phyloP scores from a whole-genome alignment of 2,113 vertebrate species.

The Periophthalmodon schlosseri region DNA sequence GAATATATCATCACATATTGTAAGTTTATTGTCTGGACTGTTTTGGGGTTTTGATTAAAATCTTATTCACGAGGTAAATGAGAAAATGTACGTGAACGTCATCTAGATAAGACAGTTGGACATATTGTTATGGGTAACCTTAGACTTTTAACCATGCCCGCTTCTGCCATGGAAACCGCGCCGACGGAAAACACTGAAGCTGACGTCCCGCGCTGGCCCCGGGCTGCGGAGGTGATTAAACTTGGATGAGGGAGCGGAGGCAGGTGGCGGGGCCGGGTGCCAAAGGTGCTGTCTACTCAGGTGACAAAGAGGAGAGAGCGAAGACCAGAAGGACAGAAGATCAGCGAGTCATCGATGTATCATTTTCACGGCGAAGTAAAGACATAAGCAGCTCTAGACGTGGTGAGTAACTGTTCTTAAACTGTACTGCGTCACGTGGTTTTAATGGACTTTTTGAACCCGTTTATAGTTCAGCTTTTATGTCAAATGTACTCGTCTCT shows the following conservation, averaged over 20 bases:
- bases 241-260: constrained; percentile 61
- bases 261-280: constrained; percentile 26
- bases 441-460: neutral
- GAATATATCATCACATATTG: no score
- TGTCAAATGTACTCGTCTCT: neutral
- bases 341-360: constrained; percentile 52
- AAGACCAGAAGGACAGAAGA: constrained; percentile 61
- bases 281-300: constrained; percentile 64
- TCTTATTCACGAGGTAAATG: no score
- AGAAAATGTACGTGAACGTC: neutral
- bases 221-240: constrained; percentile 57
- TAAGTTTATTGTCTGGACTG: no score
- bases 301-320: constrained; percentile 59
- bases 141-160: neutral
- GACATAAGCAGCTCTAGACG: constrained; percentile 18
- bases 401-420: neutral
- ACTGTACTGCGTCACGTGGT: neutral
- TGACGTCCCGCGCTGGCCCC: neutral
- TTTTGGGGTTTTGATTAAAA: no score
- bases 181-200: neutral
- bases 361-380: constrained; percentile 48
- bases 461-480: neutral
- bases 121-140: neutral
- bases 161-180: neutral
- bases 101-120: neutral